phyloP scores from a whole-genome alignment of 2,113 vertebrate genomes.

The Dendropsophus ebraccatus region DNA sequence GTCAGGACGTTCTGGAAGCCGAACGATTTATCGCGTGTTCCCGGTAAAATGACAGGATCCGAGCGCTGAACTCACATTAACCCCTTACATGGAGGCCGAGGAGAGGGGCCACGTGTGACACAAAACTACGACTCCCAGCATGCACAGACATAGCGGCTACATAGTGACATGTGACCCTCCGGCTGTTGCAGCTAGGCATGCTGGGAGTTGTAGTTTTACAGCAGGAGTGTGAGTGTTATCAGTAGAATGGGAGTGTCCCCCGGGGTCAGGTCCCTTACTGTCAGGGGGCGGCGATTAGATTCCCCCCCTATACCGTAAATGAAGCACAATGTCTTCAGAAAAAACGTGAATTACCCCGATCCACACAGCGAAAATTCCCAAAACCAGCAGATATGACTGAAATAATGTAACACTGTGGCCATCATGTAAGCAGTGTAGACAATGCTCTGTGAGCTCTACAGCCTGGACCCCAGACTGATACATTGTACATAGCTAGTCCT shows the following conservation, averaged over 20 bases:
- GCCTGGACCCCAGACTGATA: no score
- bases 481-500: no score
- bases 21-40: background rate
- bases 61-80: background rate
- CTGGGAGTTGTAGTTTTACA: no score
- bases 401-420: background rate
- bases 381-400: background rate
- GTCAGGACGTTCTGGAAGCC: background rate
- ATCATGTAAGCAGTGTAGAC: background rate
- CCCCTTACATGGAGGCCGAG: background rate
- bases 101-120: no score
- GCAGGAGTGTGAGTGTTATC: no score
- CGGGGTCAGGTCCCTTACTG: no score
- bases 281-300: background rate
- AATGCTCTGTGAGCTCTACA: no score
- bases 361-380: background rate
- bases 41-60: slow-evolving; percentile 1
- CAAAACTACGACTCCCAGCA: no score
- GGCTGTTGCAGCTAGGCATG: no score
- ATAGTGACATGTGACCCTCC: no score
- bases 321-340: background rate
- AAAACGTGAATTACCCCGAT: background rate
- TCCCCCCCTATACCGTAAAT: background rate
- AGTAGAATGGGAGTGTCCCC: no score
- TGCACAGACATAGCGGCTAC: no score